A percentile compares a stretch with the other conserved stretches of the same genome.
Conservation (phyloP, 2,888 invertebrate genomes). For the Geotrupes spiniger region DNA sequence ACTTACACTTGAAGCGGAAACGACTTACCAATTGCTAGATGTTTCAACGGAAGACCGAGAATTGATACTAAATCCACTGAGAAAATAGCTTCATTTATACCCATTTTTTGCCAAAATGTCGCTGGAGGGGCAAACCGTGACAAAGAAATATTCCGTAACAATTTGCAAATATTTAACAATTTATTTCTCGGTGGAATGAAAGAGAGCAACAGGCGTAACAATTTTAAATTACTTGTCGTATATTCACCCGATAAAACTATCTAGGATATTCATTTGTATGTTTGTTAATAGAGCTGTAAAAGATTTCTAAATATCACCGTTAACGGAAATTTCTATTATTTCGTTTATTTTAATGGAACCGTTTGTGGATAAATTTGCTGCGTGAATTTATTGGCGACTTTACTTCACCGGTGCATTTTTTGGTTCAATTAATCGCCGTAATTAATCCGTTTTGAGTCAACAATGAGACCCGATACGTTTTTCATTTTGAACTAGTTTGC, state of each 20-base stretch:
- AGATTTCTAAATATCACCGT: too few species aligned
- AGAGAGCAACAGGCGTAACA: slow-evolving; percentile 7
- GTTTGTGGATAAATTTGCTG: too few species aligned
- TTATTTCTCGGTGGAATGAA: slow-evolving; percentile 6
- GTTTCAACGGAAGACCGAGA: neutral
- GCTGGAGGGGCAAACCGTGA: neutral
- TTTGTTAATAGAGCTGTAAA: too few species aligned
- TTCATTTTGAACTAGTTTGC: too few species aligned
- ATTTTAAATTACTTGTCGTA: slow-evolving; percentile 7
- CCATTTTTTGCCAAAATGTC: neutral
- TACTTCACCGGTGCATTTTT: too few species aligned
- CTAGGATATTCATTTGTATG: neutral
- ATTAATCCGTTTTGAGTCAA: too few species aligned
- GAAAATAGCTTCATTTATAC: neutral
- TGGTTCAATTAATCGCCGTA: too few species aligned
- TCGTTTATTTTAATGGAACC: too few species aligned
- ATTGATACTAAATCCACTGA: neutral
- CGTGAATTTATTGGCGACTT: too few species aligned
- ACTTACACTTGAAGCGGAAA: neutral
- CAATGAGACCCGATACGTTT: too few species aligned
- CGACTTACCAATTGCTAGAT: neutral
- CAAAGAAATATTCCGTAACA: slow-evolving; percentile 1
- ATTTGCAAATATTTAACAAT: neutral
- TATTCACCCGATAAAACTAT: slow-evolving; percentile 2
- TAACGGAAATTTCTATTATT: too few species aligned